Conservation (phyloP, 2,888 invertebrate genomes). For the Helicoverpa assulta region DNA sequence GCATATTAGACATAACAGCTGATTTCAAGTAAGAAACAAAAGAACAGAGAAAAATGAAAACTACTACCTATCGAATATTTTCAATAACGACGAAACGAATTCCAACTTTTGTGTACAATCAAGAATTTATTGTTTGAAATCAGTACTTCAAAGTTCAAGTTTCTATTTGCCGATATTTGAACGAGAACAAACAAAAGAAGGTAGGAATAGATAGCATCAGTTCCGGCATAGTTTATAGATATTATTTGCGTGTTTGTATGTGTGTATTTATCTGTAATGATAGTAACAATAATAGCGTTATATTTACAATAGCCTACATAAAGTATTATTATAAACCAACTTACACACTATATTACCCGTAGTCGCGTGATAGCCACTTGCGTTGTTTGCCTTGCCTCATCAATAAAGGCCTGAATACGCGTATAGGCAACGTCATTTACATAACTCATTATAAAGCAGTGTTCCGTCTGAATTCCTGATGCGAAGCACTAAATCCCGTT, state of each 20-base stretch:
- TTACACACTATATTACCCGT: slow-evolving; percentile 4
- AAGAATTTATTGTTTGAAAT: not conserved
- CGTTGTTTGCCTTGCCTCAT: slow-evolving; percentile 40
- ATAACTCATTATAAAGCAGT: slow-evolving; percentile 15
- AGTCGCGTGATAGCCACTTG: slow-evolving; percentile 27
- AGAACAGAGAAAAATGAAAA: not conserved
- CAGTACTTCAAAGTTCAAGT: not conserved
- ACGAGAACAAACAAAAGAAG: too few species aligned
- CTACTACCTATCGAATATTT: slow-evolving; percentile 1
- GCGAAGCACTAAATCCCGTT: slow-evolving; percentile 25
- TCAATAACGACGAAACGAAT: slow-evolving; percentile 1
- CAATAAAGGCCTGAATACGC: slow-evolving; percentile 36
- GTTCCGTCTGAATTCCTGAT: slow-evolving; percentile 20
- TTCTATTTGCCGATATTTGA: too few species aligned
- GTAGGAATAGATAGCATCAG: not conserved
- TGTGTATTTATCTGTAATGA: not conserved
- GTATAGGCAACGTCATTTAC: slow-evolving; percentile 26
- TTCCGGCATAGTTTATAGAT: not conserved
- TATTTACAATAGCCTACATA: not conserved
- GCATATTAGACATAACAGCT: too few species aligned
- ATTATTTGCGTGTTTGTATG: not conserved
- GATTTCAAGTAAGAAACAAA: too few species aligned
- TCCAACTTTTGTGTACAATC: not conserved
- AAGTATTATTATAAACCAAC: not conserved
- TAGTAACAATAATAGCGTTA: not conserved